Conservation (phyloP, 2,888 invertebrate genomes). For the Smittia sp. region DNA sequence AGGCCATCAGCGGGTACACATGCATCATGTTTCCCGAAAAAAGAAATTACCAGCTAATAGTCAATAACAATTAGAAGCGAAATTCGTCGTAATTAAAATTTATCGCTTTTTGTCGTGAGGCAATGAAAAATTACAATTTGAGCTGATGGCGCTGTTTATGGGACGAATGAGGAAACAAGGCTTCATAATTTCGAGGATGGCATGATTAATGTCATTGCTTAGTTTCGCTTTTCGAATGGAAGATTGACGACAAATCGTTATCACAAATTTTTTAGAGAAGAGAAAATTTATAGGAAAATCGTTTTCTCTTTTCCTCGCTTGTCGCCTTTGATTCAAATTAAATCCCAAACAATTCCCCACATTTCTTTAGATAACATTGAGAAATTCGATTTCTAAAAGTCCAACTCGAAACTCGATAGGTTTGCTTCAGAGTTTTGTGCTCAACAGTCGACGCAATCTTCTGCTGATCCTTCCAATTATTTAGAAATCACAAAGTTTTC, state of each 20-base stretch:
- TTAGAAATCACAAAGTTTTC: too few relatives aligned
- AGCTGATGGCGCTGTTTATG: background rate
- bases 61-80: background rate
- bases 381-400: too few relatives aligned
- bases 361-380: background rate
- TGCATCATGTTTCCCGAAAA: background rate
- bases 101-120: background rate
- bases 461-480: too few relatives aligned
- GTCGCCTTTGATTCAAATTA: background rate
- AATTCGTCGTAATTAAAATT: slow-evolving; percentile 27
- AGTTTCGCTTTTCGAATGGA: background rate
- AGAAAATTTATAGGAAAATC: background rate
- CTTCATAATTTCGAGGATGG: background rate
- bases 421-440: too few relatives aligned
- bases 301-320: background rate
- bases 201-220: background rate
- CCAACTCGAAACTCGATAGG: too few relatives aligned
- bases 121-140: background rate
- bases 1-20: too few relatives aligned
- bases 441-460: too few relatives aligned
- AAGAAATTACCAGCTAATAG: slow-evolving; percentile 5
- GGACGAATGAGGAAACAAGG: background rate
- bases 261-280: background rate
- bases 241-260: background rate
- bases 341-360: background rate